Base-by-base conservation (phyloP, 2,888 invertebrate genomes). In the Norana najaformis region DNA sequence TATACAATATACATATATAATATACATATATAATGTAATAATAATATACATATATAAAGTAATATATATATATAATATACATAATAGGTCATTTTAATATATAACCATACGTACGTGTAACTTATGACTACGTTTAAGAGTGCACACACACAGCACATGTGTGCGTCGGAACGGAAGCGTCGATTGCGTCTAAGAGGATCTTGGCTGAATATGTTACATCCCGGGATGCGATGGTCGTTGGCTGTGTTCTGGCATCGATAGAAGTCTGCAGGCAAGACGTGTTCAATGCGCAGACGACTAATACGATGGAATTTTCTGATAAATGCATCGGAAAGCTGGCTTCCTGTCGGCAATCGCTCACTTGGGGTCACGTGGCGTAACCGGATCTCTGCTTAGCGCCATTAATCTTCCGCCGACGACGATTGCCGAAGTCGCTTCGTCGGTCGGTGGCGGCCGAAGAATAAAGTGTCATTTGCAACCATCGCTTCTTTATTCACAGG, bases 401-500 rank as follows among this genome's bases (percentile, higher is more conserved):
- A 69, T 69, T 69, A n/a, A 69, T 69, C 69, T 69, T 69, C n/a
- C n/a, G n/a, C n/a, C n/a, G n/a, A 69, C 69, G n/a, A 69, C 69
- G n/a, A 0, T 16, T n/a, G 1, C 69, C 30, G 30, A 30, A 69
- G 30, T 1, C 30, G 11, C 11, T 5, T 13, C 23, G 23, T 11
- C 53, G 23, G 1, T 23, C 6, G 4, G 23, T 13, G 30, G n/a
- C 69, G 8, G 1, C 69, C n/a, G n/a, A n/a, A 69, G 69, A 47
- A 47, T 69, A n/a, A 69, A n/a, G 8, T n/a, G 30, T 18, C 1
- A 30, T n/a, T n/a, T 69, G 69, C n/a, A 69, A 8, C 11, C 69
- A n/a, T 0, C 69, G 30, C 69, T 69, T n/a, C 69, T n/a, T 47
- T n/a, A 8, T 69, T 8, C n/a, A 69, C n/a, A 69, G 69, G 30